A percentile compares a stretch with the other conserved stretches of the same genome.
Evolutionary conservation across 1,140 invertebrate genomes (phyloP).

Genomic region (Mycetomoellerius zeteki): DNA sequence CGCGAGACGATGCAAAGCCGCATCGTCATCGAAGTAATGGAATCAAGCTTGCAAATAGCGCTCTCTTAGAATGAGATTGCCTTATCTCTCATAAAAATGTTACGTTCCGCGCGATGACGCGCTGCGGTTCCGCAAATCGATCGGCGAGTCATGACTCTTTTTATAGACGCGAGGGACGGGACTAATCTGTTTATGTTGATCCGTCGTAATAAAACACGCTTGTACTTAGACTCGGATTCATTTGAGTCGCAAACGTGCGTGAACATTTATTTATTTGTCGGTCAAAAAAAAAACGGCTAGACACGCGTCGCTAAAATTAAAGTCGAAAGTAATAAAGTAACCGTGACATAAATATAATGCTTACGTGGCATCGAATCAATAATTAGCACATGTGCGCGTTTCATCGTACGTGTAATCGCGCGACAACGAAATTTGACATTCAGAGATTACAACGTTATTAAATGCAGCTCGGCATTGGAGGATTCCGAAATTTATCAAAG

Average conservation of each 20-base stretch:
- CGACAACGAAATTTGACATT: constrained; percentile 22
- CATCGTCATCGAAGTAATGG: constrained; percentile 48
- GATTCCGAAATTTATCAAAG: too few species aligned
- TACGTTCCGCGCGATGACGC: background rate
- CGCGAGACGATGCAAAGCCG: constrained; percentile 28
- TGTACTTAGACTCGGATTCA: background rate
- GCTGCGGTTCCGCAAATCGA: constrained; percentile 30
- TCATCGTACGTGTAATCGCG: background rate
- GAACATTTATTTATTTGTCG: background rate
- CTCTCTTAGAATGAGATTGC: constrained; percentile 6
- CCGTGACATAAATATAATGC: background rate
- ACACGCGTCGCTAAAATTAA: constrained; percentile 17
- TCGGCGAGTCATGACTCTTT: constrained; percentile 32
- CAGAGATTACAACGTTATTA: background rate
- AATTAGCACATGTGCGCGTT: background rate
- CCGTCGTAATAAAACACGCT: background rate
- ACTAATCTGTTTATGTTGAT: constrained; percentile 18
- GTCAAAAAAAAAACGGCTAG: background rate
- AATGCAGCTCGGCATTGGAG: background rate
- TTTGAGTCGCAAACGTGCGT: background rate
- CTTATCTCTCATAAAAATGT: constrained; percentile 24
- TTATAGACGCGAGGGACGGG: constrained; percentile 1
- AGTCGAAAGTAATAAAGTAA: background rate
- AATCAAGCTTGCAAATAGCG: constrained; percentile 39
- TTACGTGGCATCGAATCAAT: background rate